A percentile compares a stretch with the other conserved stretches of the same genome.
Evolutionary conservation across 30 jellyfish, hydroid and myxozoan species (phyloP).

Genomic region (Hydra vulgaris): DNA sequence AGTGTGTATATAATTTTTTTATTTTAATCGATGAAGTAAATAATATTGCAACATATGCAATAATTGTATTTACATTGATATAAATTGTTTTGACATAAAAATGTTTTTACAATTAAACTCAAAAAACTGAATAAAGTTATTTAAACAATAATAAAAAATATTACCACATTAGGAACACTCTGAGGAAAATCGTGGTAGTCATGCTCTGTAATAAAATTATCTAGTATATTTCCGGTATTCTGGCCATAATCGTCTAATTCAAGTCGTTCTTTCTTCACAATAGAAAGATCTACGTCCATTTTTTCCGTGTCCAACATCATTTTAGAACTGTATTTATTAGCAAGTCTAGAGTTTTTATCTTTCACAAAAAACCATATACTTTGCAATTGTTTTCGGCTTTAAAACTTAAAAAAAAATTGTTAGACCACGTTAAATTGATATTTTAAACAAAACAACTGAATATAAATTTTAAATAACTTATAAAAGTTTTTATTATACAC

Average conservation of each 20-base stretch:
- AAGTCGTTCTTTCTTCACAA: conserved; percentile 67
- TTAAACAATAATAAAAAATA: neutral
- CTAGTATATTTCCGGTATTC: conserved; percentile 66
- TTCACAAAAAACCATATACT: neutral
- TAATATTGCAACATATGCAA: too few relatives aligned
- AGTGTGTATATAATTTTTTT: too few relatives aligned
- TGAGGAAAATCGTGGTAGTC: conserved; percentile 75
- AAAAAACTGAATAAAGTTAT: too few relatives aligned
- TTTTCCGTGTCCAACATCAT: conserved; percentile 44
- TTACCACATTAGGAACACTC: conserved; percentile 35
- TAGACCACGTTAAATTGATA: neutral
- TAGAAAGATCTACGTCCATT: conserved; percentile 62
- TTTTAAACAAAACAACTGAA: neutral
- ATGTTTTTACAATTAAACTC: too few relatives aligned
- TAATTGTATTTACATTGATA: too few relatives aligned
- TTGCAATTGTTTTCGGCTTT: neutral
- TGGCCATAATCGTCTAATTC: conserved; percentile 85
- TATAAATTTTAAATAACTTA: neutral
- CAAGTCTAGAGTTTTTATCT: neutral
- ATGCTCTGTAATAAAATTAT: conserved; percentile 67
- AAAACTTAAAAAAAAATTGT: neutral
- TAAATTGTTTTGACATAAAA: too few relatives aligned
- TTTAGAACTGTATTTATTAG: neutral
- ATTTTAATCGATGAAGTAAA: too few relatives aligned
- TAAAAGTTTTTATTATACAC: neutral